Base-by-base conservation (phyloP, 1,140 invertebrate species). In the Euura lappo region DNA sequence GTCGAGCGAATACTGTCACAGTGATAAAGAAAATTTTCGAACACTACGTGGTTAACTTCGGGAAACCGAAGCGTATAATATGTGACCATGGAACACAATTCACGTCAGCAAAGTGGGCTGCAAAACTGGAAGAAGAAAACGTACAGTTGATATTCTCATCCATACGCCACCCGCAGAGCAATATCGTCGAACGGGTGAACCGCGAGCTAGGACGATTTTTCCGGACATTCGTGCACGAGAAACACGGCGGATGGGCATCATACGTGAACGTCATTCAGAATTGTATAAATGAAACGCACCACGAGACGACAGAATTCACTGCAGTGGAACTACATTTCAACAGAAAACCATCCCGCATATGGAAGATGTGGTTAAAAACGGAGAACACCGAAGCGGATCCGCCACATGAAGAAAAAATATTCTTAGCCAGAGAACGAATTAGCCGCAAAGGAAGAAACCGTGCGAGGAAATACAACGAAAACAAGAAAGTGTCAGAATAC, bases 61-160 rank as follows among this genome's bases (percentile, higher is more conserved):
- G 76, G 5, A 76, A 75, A 44, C 69, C 72, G 4, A 65, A 74
- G 2, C 72, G 69, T n/a, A 75, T 81, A 1, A n/a, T 77, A n/a
- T 64, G 44, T 13, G 74, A 72, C 65, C 74, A 71, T 13, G 71
- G 69, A 5, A 72, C 74, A 2, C 74, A 75, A 71, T 74, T 79
- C 46, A 76, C 72, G 0, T 67, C 71, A 11, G 68, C 68, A 45
- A 7, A 69, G 2, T 79, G 78, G 78, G 28, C 65, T 68, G 45
- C 76, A 13, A 76, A 75, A 44, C 46, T 84, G 47, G 45, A 65
- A 28, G 68, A 74, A 67, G 6, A 75, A 42, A 70, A 72, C 0
- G 80, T 85, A 3, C 72, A 76, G 67, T 4, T 66, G 0, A 74
- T 78, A 2, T 74, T 78, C 45, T 80, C 80, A 2, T 80, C 81